A percentile compares a stretch with the other conserved stretches of the same genome.
phyloP scores from a whole-genome alignment of 2,113 vertebrate genomes.

The Phaethon lepturus region DNA sequence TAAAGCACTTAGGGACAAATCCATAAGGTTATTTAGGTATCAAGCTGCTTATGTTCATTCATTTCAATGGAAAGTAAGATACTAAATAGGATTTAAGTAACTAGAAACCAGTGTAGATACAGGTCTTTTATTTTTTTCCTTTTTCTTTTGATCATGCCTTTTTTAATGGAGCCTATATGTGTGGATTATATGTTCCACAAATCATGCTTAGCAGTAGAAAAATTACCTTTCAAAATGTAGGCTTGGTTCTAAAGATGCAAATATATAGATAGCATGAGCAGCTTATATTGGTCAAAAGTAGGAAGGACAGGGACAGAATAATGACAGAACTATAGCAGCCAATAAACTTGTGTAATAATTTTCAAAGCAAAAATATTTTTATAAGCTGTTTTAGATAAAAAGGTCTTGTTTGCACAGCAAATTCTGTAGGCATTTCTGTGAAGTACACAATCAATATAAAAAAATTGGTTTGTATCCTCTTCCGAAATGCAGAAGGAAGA shows the following conservation, averaged over 20 bases:
- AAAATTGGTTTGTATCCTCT: not conserved
- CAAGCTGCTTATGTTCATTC: not conserved
- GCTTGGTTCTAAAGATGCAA: not conserved
- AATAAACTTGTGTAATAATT: not conserved
- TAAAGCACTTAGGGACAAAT: not conserved
- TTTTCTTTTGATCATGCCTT: not conserved
- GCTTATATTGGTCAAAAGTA: not conserved
- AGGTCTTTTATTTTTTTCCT: not conserved
- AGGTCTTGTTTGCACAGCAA: not conserved
- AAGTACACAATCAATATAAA: not conserved
- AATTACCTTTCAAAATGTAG: not conserved
- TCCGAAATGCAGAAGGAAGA: not conserved
- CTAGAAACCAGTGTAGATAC: not conserved
- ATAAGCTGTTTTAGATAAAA: not conserved
- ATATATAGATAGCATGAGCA: not conserved
- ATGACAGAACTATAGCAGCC: not conserved
- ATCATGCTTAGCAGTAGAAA: not conserved
- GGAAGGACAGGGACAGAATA: not conserved
- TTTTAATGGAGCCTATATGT: not conserved
- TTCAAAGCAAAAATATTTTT: not conserved
- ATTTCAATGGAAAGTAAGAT: not conserved
- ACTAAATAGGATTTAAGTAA: not conserved
- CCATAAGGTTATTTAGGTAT: not conserved
- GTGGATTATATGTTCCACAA: not conserved
- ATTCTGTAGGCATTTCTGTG: not conserved